A percentile compares a stretch with the other conserved stretches of the same genome.
These are phyloP conservation scores for Microcaecilia unicolor DNA, from an alignment of 2,797 vertebrate species.

Conservation along the genomic window DNA sequence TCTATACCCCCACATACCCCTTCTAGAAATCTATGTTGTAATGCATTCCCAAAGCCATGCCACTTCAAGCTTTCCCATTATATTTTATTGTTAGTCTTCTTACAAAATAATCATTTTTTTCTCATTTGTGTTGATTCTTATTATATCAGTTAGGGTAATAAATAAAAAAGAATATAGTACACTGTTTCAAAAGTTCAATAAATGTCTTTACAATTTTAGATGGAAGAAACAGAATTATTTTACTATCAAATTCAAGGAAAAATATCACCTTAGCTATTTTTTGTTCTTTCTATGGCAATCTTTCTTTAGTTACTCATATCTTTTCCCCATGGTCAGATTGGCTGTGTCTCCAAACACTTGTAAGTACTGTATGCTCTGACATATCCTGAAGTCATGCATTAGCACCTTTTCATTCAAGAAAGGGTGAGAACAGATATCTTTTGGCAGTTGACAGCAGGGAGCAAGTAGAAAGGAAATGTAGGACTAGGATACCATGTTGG, in stretches of 20 bases:
- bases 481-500: slow-evolving; percentile 51
- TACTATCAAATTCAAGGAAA: slow-evolving; percentile 6
- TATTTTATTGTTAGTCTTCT: too few species aligned
- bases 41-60: too few species aligned
- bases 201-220: not conserved
- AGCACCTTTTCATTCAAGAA: slow-evolving; percentile 78
- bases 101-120: too few species aligned
- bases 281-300: slow-evolving; percentile 26
- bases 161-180: too few species aligned
- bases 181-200: not conserved
- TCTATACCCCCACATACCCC: too few species aligned
- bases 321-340: slow-evolving; percentile 57
- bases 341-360: slow-evolving; percentile 61
- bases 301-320: slow-evolving; percentile 39
- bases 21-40: too few species aligned
- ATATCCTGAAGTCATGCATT: slow-evolving; percentile 84
- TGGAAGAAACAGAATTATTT: not conserved
- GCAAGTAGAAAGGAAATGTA: slow-evolving; percentile 43
- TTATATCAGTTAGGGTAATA: too few species aligned
- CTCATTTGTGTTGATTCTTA: too few species aligned
- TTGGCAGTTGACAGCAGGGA: slow-evolving; percentile 74
- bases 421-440: slow-evolving; percentile 84
- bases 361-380: slow-evolving; percentile 78
- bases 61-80: too few species aligned
- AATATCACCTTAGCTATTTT: slow-evolving; percentile 7